Evolutionary conservation across 2,113 vertebrate genomes (phyloP), one percentile per base, ranked within the genome.

Genomic region (Thalassoma bifasciatum): DNA sequence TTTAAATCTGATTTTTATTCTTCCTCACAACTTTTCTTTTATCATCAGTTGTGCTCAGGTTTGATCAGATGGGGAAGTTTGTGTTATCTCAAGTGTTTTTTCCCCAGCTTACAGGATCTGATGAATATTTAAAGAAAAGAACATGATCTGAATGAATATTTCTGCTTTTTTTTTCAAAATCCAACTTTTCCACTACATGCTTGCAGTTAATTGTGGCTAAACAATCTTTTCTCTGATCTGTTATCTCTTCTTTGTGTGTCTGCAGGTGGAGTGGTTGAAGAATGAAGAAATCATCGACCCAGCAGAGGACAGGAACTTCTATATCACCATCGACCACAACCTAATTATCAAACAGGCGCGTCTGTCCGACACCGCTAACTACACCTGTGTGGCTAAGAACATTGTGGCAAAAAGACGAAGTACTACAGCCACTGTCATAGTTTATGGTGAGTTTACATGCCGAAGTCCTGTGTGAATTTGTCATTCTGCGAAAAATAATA

Each of bases 341-440:
- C 92, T 98, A 74, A 98, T 98, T 92, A 98, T 98, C 86, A 98
- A 98, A 81, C 97, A 98, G 91, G 97, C 97, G 1, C 96, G 97
- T 8, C 95, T 98, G 51, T 98, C 97, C 0, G 97, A 98, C 83
- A 98, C 96, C 0, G 96, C 96, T 54, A 99, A 99, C 88, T 99
- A 99, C 67, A 99, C 97, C 0, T 99, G 97, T 22, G 96, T 99
- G 0, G 97, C 97, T 49, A 98, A 98, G 92, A 99, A 99, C 79
- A 97, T 99, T 0, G 97, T 99, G 26, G 97, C 96, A 84, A 97
- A 96, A 75, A 91, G 97, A 77, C 94, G 95, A 60, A 99, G 97
- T 83, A 97, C 96, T 1, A 99, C 96, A 0, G 97, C 97, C 0
- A 96, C 96, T 0, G 95, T 99, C 46, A 97, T 98, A 12, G 97